Percentiles rank a stretch among this genome's conserved stretches.
Evolutionary conservation across 1,140 invertebrate genomes (phyloP).

Genomic region (Bombus huntii): DNA sequence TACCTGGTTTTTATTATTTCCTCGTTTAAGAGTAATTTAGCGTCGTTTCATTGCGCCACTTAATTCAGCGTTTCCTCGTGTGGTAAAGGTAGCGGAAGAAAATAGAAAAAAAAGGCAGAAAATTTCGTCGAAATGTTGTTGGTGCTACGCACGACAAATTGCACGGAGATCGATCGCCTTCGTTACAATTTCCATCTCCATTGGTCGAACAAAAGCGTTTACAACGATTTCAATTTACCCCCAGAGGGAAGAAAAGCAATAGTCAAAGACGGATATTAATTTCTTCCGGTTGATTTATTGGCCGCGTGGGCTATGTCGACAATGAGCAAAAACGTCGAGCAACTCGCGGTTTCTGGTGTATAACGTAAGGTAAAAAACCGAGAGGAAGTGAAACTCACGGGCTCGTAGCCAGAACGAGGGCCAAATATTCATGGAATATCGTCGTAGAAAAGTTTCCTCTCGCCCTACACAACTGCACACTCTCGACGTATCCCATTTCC

Average conservation of each 20-base stretch:
- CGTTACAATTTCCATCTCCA: constrained; percentile 20
- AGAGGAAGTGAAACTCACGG: constrained; percentile 7
- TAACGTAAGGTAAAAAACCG: constrained; percentile 2
- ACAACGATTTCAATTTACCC: constrained; percentile 32
- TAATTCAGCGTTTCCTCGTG: neutral
- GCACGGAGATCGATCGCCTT: constrained; percentile 6
- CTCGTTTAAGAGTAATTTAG: too few relatives aligned
- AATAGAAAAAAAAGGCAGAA: too few relatives aligned
- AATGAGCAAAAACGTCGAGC: constrained; percentile 12
- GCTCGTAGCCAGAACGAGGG: constrained; percentile 51
- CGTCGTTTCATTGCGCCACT: too few relatives aligned
- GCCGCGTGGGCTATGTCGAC: neutral
- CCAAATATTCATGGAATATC: constrained; percentile 64
- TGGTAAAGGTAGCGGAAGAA: neutral
- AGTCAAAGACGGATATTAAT: constrained; percentile 36
- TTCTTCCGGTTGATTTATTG: constrained; percentile 42
- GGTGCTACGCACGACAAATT: constrained; percentile 4
- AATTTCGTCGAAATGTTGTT: neutral
- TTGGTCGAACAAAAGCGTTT: constrained; percentile 13
- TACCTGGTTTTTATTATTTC: too few relatives aligned
- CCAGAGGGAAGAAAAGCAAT: neutral
- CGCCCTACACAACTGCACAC: constrained; percentile 56
- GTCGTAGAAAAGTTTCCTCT: constrained; percentile 61
- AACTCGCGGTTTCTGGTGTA: neutral
- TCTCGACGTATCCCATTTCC: constrained; percentile 62